Evolutionary conservation across 2,888 invertebrate genomes (phyloP).

Genomic region (Agonum fuliginosum): DNA sequence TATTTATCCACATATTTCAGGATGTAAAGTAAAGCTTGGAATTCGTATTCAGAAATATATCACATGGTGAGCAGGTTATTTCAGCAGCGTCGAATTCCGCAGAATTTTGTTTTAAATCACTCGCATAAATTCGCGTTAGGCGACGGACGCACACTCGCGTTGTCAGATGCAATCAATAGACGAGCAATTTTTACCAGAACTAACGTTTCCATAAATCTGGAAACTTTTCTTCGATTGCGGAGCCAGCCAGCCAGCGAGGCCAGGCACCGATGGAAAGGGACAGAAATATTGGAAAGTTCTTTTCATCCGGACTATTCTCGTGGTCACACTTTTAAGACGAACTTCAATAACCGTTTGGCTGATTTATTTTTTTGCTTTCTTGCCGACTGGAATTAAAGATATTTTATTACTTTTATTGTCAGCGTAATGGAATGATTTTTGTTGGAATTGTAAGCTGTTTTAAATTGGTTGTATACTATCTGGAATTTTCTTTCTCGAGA

Average conservation of each 20-base stretch:
- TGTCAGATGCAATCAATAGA: slow-evolving; percentile 50
- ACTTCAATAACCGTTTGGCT: slow-evolving; percentile 42
- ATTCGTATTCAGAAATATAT: neutral
- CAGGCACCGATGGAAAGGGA: slow-evolving; percentile 1
- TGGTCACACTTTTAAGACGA: slow-evolving; percentile 45
- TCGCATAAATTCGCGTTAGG: slow-evolving; percentile 41
- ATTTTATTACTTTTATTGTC: slow-evolving; percentile 38
- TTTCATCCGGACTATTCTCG: slow-evolving; percentile 44
- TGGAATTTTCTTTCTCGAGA: slow-evolving; percentile 19
- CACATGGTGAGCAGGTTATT: slow-evolving; percentile 33
- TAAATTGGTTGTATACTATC: slow-evolving; percentile 38
- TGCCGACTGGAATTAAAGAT: slow-evolving; percentile 39
- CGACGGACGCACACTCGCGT: slow-evolving; percentile 40
- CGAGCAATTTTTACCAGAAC: slow-evolving; percentile 52
- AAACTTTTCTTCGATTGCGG: slow-evolving; percentile 46
- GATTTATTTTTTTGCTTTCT: slow-evolving; percentile 43
- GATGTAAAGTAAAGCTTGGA: neutral
- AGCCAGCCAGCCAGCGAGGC: too few species aligned
- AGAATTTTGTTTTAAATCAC: slow-evolving; percentile 48
- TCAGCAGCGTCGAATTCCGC: slow-evolving; percentile 23
- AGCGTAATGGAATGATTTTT: slow-evolving; percentile 40
- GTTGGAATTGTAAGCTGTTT: slow-evolving; percentile 37
- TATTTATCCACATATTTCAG: neutral
- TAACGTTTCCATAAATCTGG: slow-evolving; percentile 55
- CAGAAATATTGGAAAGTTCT: slow-evolving; percentile 49